Percentiles rank a stretch among this genome's conserved stretches.
Evolutionary conservation across 2,113 vertebrate genomes (phyloP).

Genomic region (Aptenodytes patagonicus): DNA sequence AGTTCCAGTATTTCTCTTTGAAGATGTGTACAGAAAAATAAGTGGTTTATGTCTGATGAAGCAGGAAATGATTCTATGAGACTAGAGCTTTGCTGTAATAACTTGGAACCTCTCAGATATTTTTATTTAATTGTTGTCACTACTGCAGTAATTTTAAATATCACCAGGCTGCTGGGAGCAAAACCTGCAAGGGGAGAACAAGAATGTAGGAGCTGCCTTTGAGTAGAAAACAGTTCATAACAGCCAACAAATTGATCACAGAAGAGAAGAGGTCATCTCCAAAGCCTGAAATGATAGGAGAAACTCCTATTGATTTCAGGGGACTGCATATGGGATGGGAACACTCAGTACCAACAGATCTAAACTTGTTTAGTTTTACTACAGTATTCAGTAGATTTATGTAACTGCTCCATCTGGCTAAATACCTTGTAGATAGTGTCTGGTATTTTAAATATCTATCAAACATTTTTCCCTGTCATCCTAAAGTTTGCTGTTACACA

Average conservation of each 20-base stretch:
- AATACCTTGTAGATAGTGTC: not conserved
- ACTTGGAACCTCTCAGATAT: not conserved
- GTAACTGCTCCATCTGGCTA: not conserved
- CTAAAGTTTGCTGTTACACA: not conserved
- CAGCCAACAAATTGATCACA: not conserved
- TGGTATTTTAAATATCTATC: slow-evolving; percentile 14
- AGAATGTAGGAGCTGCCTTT: not conserved
- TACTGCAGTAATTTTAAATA: not conserved
- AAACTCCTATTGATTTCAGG: not conserved
- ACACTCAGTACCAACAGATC: not conserved
- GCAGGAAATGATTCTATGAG: not conserved
- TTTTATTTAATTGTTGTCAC: slow-evolving; percentile 7
- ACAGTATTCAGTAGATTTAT: not conserved
- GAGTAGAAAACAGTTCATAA: not conserved
- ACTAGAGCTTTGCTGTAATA: not conserved
- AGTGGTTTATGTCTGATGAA: slow-evolving; percentile 14
- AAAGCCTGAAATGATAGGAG: not conserved
- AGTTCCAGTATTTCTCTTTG: slow-evolving; percentile 40
- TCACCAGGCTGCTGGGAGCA: not conserved
- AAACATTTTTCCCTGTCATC: not conserved
- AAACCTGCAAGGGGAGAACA: not conserved
- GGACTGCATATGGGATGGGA: not conserved
- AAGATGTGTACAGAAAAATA: slow-evolving; percentile 28
- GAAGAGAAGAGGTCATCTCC: not conserved
- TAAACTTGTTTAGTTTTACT: not conserved